Evolutionary conservation across 1,140 invertebrate genomes (phyloP), one percentile per base, ranked within the genome.

Genomic region (Hetaerina americana): DNA sequence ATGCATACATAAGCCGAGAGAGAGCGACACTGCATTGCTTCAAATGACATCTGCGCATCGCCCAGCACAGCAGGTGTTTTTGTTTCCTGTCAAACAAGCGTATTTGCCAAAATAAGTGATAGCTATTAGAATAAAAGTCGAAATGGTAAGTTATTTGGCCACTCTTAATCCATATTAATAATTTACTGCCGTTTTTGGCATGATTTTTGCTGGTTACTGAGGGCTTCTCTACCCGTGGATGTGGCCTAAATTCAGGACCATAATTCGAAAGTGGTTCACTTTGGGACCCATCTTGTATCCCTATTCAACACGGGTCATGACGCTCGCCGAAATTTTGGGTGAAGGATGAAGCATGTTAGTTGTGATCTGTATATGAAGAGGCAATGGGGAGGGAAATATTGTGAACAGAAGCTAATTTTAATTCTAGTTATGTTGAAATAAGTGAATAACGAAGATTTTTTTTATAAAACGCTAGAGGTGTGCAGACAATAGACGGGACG

Each of bases 41-140:
- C 15, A 18, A 57, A 31, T 26, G 31, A 70, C 69, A 70, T 25
- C 25, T 40, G 69, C 27, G 69, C 69, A 40, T 70, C 69, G 27
- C 25, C 29, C 40, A 57, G 69, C 69, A 70, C 69, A 70, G 69
- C 69, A 70, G 69, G 69, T 70, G 69, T 70, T 70, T 70, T 70
- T 57, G 40, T 70, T 70, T 70, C 69, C 68, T 69, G 68, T 69
- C 68, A 69, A 69, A 69, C 26, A 69, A 27, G 26, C 26, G 26
- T 27, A 69, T 69, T 69, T 69, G 68, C 28, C 28, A 69, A 69
- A 69, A 27, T 69, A 69, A 69, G 68, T 27, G 40, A 69, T 27
- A 69, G 28, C 68, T 69, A 27, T 57, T 28, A 69, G 18, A 69
- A 69, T 69, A 69, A 69, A 27, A 27, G 68, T 69, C 28, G 68